Base-by-base conservation (phyloP, 2,113 vertebrate species). In the Phrynosoma platyrhinos region DNA sequence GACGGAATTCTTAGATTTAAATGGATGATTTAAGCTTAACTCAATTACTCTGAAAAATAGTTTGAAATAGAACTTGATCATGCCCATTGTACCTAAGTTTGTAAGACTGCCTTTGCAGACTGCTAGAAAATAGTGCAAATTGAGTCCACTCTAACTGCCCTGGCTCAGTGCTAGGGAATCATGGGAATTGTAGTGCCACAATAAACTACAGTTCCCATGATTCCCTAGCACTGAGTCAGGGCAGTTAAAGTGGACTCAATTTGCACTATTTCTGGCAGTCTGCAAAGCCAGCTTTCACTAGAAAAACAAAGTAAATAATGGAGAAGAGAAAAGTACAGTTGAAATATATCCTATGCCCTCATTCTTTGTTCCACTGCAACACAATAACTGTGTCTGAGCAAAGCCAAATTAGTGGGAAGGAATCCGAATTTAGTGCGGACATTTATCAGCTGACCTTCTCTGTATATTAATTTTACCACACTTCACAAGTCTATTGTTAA, bases 31-130 rank as follows among this genome's bases (percentile, higher is more conserved):
- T 84, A 89, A 94, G 58, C 30, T 86, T 52, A 88, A 76, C 9
- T 83, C 62, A 20, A 58, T 74, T 91, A 87, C 91, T 91, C 87
- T 91, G 91, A 83, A 90, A 92, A 95, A 91, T 80, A 90, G n/a
- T 91, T 93, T 92, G 88, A 53, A 75, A 92, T 91, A 91, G 83
- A 94, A 66, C 53, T 64, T 91, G 88, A 91, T 87, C 82, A 12
- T 72, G 80, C n/a, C 85, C 66, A 18, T 92, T 91, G 55, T 87
- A 92, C 36, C 30, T 27, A 81, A 77, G 79, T 90, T 83, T 91
- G n/a, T n/a, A n/a, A n/a, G n/a, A n/a, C n/a, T n/a, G n/a, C n/a
- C n/a, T n/a, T n/a, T n/a, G n/a, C n/a, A n/a, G n/a, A n/a, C n/a
- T n/a, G n/a, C n/a, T n/a, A n/a, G n/a, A n/a, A n/a, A n/a, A n/a